These are phyloP conservation scores for Dicaeum eximium DNA, from an alignment of 2,113 vertebrate genomes.

Conservation along the genomic window DNA sequence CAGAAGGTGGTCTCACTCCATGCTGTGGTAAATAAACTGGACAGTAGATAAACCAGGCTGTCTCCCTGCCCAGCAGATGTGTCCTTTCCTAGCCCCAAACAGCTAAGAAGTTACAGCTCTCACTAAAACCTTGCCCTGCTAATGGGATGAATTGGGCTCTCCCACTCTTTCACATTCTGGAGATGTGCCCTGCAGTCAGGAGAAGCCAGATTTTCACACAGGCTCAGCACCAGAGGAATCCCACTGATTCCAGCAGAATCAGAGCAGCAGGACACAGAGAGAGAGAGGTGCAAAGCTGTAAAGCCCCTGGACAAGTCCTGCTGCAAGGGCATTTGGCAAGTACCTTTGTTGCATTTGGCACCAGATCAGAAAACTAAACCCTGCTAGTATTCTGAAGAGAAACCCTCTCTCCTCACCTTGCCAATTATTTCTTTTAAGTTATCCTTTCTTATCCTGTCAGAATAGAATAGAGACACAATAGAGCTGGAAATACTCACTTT, in stretches of 20 bases:
- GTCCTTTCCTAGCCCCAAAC: neutral
- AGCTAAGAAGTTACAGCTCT: neutral
- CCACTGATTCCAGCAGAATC: neutral
- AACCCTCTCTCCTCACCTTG: neutral
- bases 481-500: neutral
- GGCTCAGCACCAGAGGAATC: neutral
- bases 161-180: neutral
- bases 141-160: neutral
- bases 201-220: neutral
- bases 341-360: neutral
- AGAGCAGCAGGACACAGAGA: neutral
- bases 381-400: neutral
- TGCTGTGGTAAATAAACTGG: fast-evolving
- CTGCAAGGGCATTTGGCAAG: neutral
- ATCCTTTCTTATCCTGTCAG: neutral
- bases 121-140: neutral
- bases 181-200: neutral
- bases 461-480: neutral
- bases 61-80: fast-evolving
- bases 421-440: neutral
- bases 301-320: neutral
- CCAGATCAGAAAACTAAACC: neutral
- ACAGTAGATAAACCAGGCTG: neutral
- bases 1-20: neutral
- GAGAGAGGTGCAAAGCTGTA: neutral